These are phyloP conservation scores for Caenorhabditis becei DNA, from an alignment of 2,888 invertebrate genomes.

Conservation along the genomic window DNA sequence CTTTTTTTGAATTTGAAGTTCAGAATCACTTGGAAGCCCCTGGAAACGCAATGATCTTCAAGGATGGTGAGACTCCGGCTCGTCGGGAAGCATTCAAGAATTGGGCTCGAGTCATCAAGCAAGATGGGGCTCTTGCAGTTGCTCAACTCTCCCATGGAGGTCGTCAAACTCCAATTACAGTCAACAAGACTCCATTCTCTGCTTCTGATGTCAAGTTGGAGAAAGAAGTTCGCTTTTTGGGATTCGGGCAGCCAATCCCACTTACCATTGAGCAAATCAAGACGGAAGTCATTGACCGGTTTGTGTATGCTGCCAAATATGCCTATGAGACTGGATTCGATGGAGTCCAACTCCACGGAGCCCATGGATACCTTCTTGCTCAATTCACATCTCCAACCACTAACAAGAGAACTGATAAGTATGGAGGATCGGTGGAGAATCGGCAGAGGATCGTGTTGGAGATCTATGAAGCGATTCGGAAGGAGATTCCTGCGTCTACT, in stretches of 20 bases:
- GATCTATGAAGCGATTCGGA: slow-evolving; percentile 69
- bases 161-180: slow-evolving; percentile 72
- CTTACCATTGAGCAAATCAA: slow-evolving; percentile 72
- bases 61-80: slow-evolving; percentile 49
- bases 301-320: slow-evolving; percentile 65
- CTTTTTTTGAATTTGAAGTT: too few relatives aligned
- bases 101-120: slow-evolving; percentile 60
- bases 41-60: slow-evolving; percentile 60
- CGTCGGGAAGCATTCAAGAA: slow-evolving; percentile 36
- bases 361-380: slow-evolving; percentile 73
- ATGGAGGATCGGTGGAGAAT: slow-evolving; percentile 69
- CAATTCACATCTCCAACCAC: slow-evolving; percentile 72
- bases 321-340: slow-evolving; percentile 70
- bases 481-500: slow-evolving; percentile 67
- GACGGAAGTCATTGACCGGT: slow-evolving; percentile 71
- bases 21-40: slow-evolving; percentile 64
- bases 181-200: slow-evolving; percentile 69
- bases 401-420: slow-evolving; percentile 68
- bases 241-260: slow-evolving; percentile 71
- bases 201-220: slow-evolving; percentile 70
- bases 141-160: slow-evolving; percentile 67
- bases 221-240: slow-evolving; percentile 43
- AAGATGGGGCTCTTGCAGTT: slow-evolving; percentile 66
- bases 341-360: slow-evolving; percentile 72
- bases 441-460: slow-evolving; percentile 66